Evolutionary conservation across 2,113 vertebrate species (phyloP), one percentile per base, ranked within the genome.

Genomic region (Cavia porcellus): DNA sequence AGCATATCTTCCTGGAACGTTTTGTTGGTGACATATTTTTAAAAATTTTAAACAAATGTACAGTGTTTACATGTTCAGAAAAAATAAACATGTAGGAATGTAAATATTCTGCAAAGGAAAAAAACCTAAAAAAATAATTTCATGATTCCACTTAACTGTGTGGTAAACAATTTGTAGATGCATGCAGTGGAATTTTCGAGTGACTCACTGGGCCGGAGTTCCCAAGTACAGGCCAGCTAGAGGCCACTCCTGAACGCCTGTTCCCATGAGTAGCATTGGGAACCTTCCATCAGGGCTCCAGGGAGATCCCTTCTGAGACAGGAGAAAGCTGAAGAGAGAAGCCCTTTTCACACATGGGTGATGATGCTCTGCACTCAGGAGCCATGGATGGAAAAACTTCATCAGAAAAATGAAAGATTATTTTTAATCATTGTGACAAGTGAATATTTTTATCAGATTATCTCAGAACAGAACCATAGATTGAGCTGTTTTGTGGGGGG

Each of bases 21-120:
- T 86, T 92, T 92, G 83, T 45, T 91, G 92, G 72, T 52, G 32
- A 4, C 8, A 24, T 12, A 85, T 61, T 95, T 97, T 68, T 55
- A 45, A 42, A 79, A 80, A 92, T 66, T 25, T 28, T 64, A 81
- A 94, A 95, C 81, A 82, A 97, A 97, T 86, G 19, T 47, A 35
- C 4, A 66, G 38, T 19, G n/a, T 95, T 92, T 97, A 95, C 81
- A 92, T 52, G 45, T n/a, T 61, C 24, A 15, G 17, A 7, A 52
- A 55, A 94, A 77, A 82, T 95, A 92, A 96, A 42, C 68, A 86
- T 0, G 75, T 55, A 45, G 11, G 35, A 59, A 86, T 57, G 74
- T 95, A 74, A 57, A 92, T 94, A 92, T 92, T 68, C 22, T 52
- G 28, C 35, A 92, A 82, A 72, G 75, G 66, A 72, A 94, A 62